Evolutionary conservation across 2,797 vertebrate species (phyloP).

Genomic region (Ptychobarbus kaznakovi): DNA sequence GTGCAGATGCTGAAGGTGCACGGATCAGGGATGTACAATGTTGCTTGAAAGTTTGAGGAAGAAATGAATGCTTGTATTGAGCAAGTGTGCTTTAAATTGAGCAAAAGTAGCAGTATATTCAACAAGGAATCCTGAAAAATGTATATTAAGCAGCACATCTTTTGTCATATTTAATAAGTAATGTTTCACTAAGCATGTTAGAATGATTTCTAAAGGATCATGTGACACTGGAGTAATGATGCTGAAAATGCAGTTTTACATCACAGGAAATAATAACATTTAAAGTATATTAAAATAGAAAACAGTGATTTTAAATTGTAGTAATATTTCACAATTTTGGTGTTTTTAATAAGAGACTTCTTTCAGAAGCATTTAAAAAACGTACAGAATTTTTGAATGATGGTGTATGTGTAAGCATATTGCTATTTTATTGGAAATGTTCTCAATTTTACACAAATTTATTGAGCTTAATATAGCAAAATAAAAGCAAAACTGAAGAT

Average conservation of each 20-base stretch:
- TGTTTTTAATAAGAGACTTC: not conserved
- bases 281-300: not conserved
- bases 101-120: not conserved
- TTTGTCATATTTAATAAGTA: not conserved
- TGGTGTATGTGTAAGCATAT: not conserved
- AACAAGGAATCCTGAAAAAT: not conserved
- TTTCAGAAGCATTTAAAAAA: not conserved
- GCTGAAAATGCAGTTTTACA: not conserved
- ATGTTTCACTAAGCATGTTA: not conserved
- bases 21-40: not conserved
- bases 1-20: not conserved
- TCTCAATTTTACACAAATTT: too few species aligned
- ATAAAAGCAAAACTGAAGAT: not conserved
- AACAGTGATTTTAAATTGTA: not conserved
- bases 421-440: not conserved
- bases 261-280: not conserved
- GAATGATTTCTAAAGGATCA: not conserved
- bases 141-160: not conserved
- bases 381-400: not conserved
- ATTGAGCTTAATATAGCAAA: not conserved
- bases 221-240: not conserved
- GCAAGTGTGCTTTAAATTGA: too few species aligned
- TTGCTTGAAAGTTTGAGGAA: not conserved
- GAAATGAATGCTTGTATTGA: not conserved
- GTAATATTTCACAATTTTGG: not conserved